Evolutionary conservation across 2,113 vertebrate genomes (phyloP).

Genomic region (Saiga tatarica): DNA sequence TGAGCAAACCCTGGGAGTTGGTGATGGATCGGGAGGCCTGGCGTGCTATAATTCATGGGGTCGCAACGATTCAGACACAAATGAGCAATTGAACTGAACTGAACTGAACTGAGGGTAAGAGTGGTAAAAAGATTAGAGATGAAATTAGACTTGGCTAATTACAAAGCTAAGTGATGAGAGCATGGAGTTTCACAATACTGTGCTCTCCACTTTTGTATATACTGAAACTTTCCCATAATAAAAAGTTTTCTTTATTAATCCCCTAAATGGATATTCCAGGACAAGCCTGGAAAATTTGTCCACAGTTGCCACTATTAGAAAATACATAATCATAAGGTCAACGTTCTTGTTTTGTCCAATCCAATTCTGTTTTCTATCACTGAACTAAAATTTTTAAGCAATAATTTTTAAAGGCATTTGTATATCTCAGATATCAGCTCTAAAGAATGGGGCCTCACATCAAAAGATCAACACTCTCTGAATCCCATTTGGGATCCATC

Average conservation of each 20-base stretch:
- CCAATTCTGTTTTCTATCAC: not conserved
- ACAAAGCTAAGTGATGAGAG: not conserved
- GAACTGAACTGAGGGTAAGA: not conserved
- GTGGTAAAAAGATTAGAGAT: not conserved
- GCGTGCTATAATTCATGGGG: too few species aligned
- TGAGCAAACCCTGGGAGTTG: too few species aligned
- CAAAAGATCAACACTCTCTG: not conserved
- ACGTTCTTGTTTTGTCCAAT: not conserved
- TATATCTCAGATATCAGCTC: conserved; percentile 1
- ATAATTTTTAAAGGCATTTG: not conserved
- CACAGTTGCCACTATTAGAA: not conserved
- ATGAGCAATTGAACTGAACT: too few species aligned
- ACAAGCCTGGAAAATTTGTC: not conserved
- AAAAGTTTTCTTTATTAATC: not conserved
- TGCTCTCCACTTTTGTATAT: not conserved
- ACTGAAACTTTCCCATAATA: not conserved
- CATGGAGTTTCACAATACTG: not conserved
- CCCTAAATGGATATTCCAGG: not conserved
- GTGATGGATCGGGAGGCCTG: too few species aligned
- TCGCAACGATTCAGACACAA: fast-evolving
- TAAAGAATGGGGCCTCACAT: not conserved
- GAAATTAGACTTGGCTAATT: not conserved
- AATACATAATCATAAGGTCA: not conserved
- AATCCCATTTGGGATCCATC: not conserved
- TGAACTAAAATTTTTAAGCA: not conserved